Base-by-base conservation (phyloP, 2,113 vertebrate genomes). In the Actinemys pallida region DNA sequence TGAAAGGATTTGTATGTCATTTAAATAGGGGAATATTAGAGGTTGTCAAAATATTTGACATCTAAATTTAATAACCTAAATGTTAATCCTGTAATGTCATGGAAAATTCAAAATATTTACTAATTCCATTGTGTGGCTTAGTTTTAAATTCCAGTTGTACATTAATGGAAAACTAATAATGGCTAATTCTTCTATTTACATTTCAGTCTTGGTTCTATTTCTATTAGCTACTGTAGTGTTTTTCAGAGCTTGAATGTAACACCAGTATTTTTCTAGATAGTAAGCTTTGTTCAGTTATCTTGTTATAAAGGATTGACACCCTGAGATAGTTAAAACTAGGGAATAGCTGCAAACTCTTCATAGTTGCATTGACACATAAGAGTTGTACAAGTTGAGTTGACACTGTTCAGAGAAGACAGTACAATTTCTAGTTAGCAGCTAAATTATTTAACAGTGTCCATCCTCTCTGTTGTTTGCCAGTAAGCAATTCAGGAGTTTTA, bases 401-500 rank as follows among this genome's bases (percentile, higher is more conserved):
- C 31, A 17, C 1, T 35, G 31, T 65, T 65, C 62, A 65, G 31
- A 35, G 31, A 16, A 7, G 59, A 35, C 59, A 17, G 13, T 29
- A 65, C 59, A 65, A 31, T 65, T 65, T 65, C 59, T 65, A 31
- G 29, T 65, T 65, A 65, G 27, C 27, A 62, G 62, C 14, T 35
- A 65, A 16, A n/a, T 53, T 50, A 25, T 0, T 20, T 39, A 79
- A 1, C 0, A 0, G 79, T n/a, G n/a, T 53, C 6, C 50, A 24
- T 53, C 6, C 50, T n/a, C 62, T 65, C 62, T n/a, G 27, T 0
- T 4, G 1, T 39, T 49, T 39, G 2, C 16, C 39, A 29, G 27
- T 0, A 0, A 35, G 72, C 0, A 1, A 19, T 65, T 0, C 35
- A 87, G 83, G 42, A 3, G 35, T 31, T 54, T 7, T 57, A n/a